These are phyloP conservation scores for Raja brachyura DNA, from an alignment of 2,113 vertebrate genomes.

Conservation along the genomic window DNA sequence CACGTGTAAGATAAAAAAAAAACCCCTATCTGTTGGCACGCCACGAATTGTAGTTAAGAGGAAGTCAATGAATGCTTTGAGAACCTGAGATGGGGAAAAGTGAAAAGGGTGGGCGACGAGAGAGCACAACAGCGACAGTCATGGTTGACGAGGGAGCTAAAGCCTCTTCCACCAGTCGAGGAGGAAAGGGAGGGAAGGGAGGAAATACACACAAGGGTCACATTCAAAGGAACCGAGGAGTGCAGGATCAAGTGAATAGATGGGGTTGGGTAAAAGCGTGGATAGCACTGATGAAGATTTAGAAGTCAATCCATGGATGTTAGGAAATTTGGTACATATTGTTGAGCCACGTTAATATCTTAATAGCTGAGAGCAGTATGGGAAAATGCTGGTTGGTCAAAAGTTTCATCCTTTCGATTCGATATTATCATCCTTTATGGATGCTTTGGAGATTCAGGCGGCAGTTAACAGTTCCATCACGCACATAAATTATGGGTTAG, in stretches of 20 bases:
- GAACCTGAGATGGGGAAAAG: not conserved
- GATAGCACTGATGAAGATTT: not conserved
- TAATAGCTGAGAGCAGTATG: not conserved
- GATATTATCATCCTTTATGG: not conserved
- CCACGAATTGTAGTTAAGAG: not conserved
- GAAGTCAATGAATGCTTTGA: not conserved
- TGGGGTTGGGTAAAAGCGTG: not conserved
- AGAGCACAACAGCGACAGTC: not conserved
- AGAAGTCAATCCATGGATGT: not conserved
- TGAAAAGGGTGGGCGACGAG: not conserved
- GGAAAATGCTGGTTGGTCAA: not conserved
- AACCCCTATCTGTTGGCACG: no score
- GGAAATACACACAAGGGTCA: not conserved
- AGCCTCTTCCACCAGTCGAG: not conserved
- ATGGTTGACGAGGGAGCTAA: not conserved
- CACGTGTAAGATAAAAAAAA: not conserved
- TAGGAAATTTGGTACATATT: not conserved
- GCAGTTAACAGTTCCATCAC: not conserved
- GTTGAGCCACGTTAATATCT: not conserved
- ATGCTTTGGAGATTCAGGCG: not conserved
- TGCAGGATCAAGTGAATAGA: not conserved
- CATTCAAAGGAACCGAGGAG: not conserved
- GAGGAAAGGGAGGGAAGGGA: not conserved
- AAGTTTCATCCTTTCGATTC: not conserved
- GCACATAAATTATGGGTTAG: not conserved